Base-by-base conservation (phyloP, 2,888 invertebrate species). In the Sceliomorpha sp. region DNA sequence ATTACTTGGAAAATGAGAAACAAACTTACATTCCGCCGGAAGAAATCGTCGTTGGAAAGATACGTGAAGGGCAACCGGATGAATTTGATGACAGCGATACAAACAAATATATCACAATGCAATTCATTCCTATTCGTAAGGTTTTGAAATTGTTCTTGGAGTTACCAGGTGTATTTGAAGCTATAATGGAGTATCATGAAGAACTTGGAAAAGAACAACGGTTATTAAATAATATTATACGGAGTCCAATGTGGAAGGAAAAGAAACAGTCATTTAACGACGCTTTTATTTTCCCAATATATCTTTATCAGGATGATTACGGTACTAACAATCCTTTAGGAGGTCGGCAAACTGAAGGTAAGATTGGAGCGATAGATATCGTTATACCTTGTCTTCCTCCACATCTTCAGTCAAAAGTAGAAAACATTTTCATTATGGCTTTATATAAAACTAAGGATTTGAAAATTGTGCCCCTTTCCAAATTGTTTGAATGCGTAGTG, bases 231-330 rank as follows among this genome's bases (percentile, higher is more conserved):
- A 71, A 74, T 31, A 47, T 72, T 48, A 5, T 55, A 1, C 70
- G 70, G 29, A 45, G 55, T 5, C 34, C 20, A 10, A 17, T 24
- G 10, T 71, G 67, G 69, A 45, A 59, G 39, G 15, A 32, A 8
- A 45, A 55, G 44, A 48, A 44, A 13, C 2, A 4, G 2, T 14
- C 29, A 1, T 60, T 48, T 32, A 31, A 7, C 2, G 12, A 53
- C 26, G 9, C 45, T 26, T 9, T 66, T 0, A 58, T 70, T 10
- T 45, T 73, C 2, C 73, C 73, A 1, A n/a, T 73, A 4, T 68
- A 48, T 7, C 12, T 76, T 7, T 72, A 76, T 40, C 70, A 58
- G 14, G 73, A 74, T 36, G 76, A 74, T 45, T 74, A 62, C 29
- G 67, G 69, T 29, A 68, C 58, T 0, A 72, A 73, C 29, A 76